Evolutionary conservation across 2,797 vertebrate species (phyloP).

Genomic region (Myripristis jacobus): DNA sequence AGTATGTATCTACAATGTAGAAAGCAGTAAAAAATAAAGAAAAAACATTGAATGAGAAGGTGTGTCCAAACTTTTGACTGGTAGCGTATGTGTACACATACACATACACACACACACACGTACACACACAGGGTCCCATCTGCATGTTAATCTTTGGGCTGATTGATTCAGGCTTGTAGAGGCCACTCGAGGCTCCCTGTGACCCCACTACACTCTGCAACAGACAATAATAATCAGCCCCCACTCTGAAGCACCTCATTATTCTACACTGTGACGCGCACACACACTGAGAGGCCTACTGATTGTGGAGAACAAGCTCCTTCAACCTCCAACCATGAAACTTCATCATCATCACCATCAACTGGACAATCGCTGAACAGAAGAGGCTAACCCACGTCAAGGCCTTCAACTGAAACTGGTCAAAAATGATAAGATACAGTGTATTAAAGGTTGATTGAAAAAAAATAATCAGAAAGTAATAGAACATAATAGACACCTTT

Average conservation of each 20-base stretch:
- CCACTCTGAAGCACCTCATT: constrained; percentile 65
- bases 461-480: too few relatives aligned
- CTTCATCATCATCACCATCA: too few relatives aligned
- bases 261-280: constrained; percentile 52
- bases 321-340: constrained; percentile 20
- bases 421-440: neutral
- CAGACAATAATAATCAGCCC: constrained; percentile 31
- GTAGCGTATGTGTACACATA: too few relatives aligned
- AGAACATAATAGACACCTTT: too few relatives aligned
- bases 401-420: neutral
- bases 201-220: constrained; percentile 41
- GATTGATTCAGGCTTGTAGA: constrained; percentile 60
- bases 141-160: constrained; percentile 56
- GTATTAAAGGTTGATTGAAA: too few relatives aligned
- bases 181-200: constrained; percentile 56
- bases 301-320: constrained; percentile 56
- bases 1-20: too few relatives aligned
- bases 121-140: constrained; percentile 47
- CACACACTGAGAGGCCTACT: constrained; percentile 34
- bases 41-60: too few relatives aligned
- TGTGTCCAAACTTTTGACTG: too few relatives aligned
- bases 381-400: neutral
- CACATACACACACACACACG: constrained; percentile 22
- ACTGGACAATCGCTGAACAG: neutral
- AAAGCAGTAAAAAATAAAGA: too few relatives aligned